Percentiles rank a stretch among this genome's conserved stretches.
Conservation (phyloP, 2,888 invertebrate species). For the Congeria kusceri region DNA sequence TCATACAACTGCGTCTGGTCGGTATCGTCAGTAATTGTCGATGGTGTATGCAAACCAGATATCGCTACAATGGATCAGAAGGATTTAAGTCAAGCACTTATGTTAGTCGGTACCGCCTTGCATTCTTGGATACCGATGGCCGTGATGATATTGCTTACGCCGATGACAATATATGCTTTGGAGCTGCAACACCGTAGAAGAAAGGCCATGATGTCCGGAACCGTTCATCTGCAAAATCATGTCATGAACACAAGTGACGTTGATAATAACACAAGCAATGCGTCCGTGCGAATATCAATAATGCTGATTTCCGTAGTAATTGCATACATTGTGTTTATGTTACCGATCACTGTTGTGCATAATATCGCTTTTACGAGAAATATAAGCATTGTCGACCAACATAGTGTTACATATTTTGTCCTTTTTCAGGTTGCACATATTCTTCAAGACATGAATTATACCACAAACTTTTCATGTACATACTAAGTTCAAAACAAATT, state of each 20-base stretch:
- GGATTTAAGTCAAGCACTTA: conserved; percentile 39
- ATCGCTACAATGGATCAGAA: conserved; percentile 46
- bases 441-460: conserved; percentile 73
- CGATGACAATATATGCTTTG: conserved; percentile 57
- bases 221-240: not conserved
- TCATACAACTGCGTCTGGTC: conserved; percentile 67
- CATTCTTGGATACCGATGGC: conserved; percentile 65
- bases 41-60: conserved; percentile 62
- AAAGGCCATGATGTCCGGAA: conserved; percentile 15
- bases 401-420: conserved; percentile 48
- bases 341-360: conserved; percentile 70
- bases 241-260: not conserved
- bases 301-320: conserved; percentile 70
- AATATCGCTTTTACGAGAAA: conserved; percentile 54
- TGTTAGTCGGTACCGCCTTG: conserved; percentile 53
- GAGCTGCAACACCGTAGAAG: conserved; percentile 23
- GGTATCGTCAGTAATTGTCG: conserved; percentile 62
- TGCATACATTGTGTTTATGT: conserved; percentile 69
- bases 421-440: conserved; percentile 67
- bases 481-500: conserved; percentile 62
- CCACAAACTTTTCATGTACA: conserved; percentile 75
- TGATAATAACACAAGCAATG: not conserved
- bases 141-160: conserved; percentile 62
- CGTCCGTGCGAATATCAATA: conserved; percentile 45
- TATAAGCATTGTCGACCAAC: conserved; percentile 65